phyloP scores from a whole-genome alignment of 2,797 vertebrate genomes.

The Hylomyscus alleni region DNA sequence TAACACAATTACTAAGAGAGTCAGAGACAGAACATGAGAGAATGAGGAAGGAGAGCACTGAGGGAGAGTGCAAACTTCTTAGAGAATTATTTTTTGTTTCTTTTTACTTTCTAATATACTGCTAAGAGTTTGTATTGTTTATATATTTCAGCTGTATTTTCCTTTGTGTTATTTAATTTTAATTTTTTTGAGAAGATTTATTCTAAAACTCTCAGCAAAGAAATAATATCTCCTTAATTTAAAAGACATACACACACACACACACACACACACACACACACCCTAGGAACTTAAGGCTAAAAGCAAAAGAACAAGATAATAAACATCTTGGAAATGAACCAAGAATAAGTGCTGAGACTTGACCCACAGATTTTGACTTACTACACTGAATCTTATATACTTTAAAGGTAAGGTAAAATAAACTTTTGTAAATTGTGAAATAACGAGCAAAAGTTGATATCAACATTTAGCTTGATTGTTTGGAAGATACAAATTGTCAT shows the following conservation, averaged over 20 bases:
- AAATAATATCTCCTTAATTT: not conserved
- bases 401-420: not conserved
- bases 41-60: not conserved
- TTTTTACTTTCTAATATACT: not conserved
- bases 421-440: not conserved
- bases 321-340: not conserved
- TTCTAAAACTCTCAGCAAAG: not conserved
- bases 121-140: not conserved
- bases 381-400: not conserved
- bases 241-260: not conserved
- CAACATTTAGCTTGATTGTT: not conserved
- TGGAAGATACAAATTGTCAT: not conserved
- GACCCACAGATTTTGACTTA: not conserved
- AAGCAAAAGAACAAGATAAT: not conserved
- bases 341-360: not conserved
- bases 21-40: not conserved
- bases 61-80: too few species aligned
- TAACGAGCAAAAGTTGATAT: not conserved
- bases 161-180: not conserved
- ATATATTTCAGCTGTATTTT: constrained; percentile 1
- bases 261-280: too few species aligned
- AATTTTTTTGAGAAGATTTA: not conserved
- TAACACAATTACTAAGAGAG: not conserved
- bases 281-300: not conserved
- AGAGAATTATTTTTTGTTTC: not conserved